Percentiles rank a stretch among this genome's conserved stretches.
Conservation (phyloP, 1,140 invertebrate species). For the Eciton burchellii region DNA sequence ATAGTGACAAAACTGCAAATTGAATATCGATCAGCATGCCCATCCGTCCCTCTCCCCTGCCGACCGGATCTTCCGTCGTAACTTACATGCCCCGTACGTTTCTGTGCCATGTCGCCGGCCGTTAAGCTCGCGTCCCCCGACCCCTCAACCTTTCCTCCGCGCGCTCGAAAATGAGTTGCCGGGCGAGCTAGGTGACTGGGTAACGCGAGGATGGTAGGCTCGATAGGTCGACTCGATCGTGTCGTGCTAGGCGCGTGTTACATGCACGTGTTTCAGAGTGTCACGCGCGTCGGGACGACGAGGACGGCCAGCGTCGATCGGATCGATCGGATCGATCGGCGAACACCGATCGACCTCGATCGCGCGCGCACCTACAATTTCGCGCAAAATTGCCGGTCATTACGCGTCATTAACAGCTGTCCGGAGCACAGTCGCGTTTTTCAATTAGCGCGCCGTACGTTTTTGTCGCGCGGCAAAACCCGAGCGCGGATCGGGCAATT, state of each 20-base stretch:
- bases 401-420: slow-evolving; percentile 34
- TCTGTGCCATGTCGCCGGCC: slow-evolving; percentile 78
- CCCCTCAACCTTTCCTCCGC: too few species aligned
- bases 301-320: slow-evolving; percentile 5
- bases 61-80: neutral
- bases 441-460: slow-evolving; percentile 26
- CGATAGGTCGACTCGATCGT: neutral
- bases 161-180: slow-evolving; percentile 52
- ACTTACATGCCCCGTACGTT: slow-evolving; percentile 47
- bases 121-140: slow-evolving; percentile 70
- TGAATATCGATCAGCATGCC: slow-evolving; percentile 82
- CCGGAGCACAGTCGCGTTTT: slow-evolving; percentile 16
- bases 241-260: slow-evolving; percentile 58
- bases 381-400: slow-evolving; percentile 38
- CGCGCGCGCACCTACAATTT: slow-evolving; percentile 17
- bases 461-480: slow-evolving; percentile 47
- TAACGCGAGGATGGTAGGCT: slow-evolving; percentile 22
- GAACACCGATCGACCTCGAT: slow-evolving; percentile 34
- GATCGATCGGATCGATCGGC: slow-evolving; percentile 10
- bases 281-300: slow-evolving; percentile 37
- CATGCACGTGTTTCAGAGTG: slow-evolving; percentile 65
- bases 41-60: too few species aligned
- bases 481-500: too few species aligned
- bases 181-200: slow-evolving; percentile 16
- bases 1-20: slow-evolving; percentile 85